Evolutionary conservation across 2,888 invertebrate species (phyloP).

Genomic region (Macrophya annulata): DNA sequence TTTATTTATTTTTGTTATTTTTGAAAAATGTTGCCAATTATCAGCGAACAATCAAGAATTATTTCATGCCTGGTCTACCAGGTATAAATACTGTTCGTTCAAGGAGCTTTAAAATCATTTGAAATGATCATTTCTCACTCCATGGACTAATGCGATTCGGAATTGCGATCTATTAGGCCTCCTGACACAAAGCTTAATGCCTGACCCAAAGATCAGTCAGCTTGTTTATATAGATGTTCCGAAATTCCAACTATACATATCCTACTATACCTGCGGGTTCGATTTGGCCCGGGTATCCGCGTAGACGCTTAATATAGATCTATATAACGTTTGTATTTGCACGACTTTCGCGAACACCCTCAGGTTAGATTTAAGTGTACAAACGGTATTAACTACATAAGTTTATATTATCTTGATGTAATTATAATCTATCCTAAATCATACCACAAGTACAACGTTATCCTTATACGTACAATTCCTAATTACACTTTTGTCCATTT

Average conservation of each 20-base stretch:
- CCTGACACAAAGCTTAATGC: conserved; percentile 33
- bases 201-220: conserved; percentile 33
- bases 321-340: conserved; percentile 8
- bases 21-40: background rate
- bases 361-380: conserved; percentile 51
- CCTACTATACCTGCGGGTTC: conserved; percentile 27
- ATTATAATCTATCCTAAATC: conserved; percentile 54
- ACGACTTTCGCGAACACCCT: conserved; percentile 45
- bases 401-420: conserved; percentile 50
- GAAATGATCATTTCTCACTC: background rate
- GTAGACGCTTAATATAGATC: background rate
- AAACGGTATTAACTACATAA: conserved; percentile 55
- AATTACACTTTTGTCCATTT: conserved; percentile 47
- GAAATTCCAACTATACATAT: conserved; percentile 5
- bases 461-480: conserved; percentile 31
- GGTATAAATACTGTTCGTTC: background rate
- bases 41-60: background rate
- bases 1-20: no score
- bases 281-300: conserved; percentile 26
- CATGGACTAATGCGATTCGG: background rate
- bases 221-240: conserved; percentile 26
- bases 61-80: background rate
- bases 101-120: background rate
- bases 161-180: conserved; percentile 7
- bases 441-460: conserved; percentile 47